Evolutionary conservation across 2,797 vertebrate species (phyloP).

Genomic region (Characodon lateralis): DNA sequence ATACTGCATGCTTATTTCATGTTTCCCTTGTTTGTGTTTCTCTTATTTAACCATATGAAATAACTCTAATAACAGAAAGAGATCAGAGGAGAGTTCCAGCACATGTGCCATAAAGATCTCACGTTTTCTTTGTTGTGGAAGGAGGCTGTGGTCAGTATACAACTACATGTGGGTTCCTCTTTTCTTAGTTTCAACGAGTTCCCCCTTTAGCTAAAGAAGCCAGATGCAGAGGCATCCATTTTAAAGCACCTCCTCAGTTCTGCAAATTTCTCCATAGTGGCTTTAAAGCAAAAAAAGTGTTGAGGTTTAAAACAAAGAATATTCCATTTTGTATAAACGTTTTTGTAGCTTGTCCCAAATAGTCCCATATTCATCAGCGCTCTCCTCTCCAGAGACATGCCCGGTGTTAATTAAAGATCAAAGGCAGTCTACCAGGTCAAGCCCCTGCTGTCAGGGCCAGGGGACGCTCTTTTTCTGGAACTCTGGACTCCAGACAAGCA

Average conservation of each 20-base stretch:
- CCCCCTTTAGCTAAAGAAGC: conserved; percentile 21
- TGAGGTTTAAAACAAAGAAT: conserved; percentile 16
- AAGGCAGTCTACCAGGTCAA: conserved; percentile 68
- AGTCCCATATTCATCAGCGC: conserved; percentile 52
- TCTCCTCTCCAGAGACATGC: conserved; percentile 44
- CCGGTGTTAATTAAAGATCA: conserved; percentile 78
- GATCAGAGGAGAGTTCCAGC: conserved; percentile 24
- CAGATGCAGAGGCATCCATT: conserved; percentile 23
- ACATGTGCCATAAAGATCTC: conserved; percentile 23
- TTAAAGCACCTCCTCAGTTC: conserved; percentile 39
- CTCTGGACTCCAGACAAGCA: conserved; percentile 37
- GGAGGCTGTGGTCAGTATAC: conserved; percentile 19
- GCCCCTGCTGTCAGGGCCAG: conserved; percentile 67
- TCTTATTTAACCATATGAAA: conserved; percentile 6
- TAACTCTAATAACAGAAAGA: conserved; percentile 15
- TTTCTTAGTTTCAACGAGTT: conserved; percentile 26
- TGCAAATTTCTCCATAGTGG: conserved; percentile 24
- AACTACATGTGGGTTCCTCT: conserved; percentile 26
- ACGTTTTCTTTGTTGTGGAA: conserved; percentile 33
- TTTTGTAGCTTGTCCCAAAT: conserved; percentile 42
- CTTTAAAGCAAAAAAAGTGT: conserved; percentile 29
- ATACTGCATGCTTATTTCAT: not conserved
- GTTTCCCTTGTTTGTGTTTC: conserved; percentile 16
- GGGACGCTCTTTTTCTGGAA: conserved; percentile 50
- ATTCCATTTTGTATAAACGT: conserved; percentile 13